These are phyloP conservation scores for Turritopsis rubra DNA, from an alignment of 30 jellyfish, hydroid and myxozoan species.

Conservation along the genomic window DNA sequence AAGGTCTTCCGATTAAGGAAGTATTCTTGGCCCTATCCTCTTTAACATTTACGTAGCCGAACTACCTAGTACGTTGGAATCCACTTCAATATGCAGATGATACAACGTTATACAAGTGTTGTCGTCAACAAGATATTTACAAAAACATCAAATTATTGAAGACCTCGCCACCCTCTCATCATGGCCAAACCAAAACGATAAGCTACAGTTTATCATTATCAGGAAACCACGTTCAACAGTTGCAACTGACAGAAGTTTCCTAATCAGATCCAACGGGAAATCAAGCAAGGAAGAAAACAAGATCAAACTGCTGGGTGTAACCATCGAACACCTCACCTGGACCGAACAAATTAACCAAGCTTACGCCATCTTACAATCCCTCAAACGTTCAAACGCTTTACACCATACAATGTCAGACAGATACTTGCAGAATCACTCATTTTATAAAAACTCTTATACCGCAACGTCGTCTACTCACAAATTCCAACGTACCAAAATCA, in stretches of 20 bases:
- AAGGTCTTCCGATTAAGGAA: not conserved
- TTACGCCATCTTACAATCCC: too few species aligned
- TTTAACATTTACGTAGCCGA: conserved; percentile 6
- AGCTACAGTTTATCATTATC: not conserved
- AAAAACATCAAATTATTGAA: not conserved
- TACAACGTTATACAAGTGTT: not conserved
- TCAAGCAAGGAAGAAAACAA: conserved; percentile 2
- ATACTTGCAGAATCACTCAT: too few species aligned
- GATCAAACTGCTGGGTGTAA: too few species aligned
- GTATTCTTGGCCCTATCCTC: not conserved
- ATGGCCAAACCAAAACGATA: not conserved
- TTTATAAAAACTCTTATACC: too few species aligned
- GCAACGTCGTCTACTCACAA: too few species aligned
- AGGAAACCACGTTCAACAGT: not conserved
- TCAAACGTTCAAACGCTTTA: too few species aligned
- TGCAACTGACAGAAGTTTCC: not conserved
- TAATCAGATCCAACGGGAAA: conserved; percentile 1
- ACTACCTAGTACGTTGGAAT: not conserved
- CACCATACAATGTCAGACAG: too few species aligned
- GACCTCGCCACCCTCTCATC: not conserved
- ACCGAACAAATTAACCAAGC: too few species aligned
- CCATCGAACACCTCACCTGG: too few species aligned
- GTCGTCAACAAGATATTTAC: not conserved
- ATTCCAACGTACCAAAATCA: too few species aligned
- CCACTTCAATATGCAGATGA: not conserved